phyloP scores from a whole-genome alignment of 2,888 invertebrate genomes.

The Drosophila pseudotalamancana region DNA sequence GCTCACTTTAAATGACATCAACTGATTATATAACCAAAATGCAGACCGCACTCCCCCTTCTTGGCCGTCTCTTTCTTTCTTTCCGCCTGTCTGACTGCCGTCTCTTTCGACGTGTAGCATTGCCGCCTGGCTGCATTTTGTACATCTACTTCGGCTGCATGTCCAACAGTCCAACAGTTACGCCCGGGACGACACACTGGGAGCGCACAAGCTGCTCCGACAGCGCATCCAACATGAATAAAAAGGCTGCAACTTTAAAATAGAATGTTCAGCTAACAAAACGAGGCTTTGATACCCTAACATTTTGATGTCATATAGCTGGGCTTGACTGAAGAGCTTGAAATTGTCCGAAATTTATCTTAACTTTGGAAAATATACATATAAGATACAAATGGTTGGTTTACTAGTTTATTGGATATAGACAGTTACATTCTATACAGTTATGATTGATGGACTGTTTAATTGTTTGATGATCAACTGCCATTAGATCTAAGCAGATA shows the following conservation, averaged over 20 bases:
- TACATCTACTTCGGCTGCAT: constrained; percentile 64
- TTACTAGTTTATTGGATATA: background rate
- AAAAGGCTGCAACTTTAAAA: background rate
- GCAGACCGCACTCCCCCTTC: background rate
- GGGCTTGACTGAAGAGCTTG: no score
- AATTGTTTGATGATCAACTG: background rate
- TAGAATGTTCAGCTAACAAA: background rate
- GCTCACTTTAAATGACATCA: constrained; percentile 34
- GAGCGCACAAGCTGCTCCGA: constrained; percentile 53
- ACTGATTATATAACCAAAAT: constrained; percentile 54
- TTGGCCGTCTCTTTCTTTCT: background rate
- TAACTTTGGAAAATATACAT: no score
- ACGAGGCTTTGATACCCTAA: constrained; percentile 7
- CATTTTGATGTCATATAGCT: background rate
- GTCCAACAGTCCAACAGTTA: constrained; percentile 59
- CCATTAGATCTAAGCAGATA: background rate
- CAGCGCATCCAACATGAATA: constrained; percentile 28
- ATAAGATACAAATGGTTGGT: no score
- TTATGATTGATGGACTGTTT: background rate
- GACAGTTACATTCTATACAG: background rate
- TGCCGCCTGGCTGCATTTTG: constrained; percentile 76
- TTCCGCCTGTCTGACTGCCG: background rate
- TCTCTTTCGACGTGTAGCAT: constrained; percentile 49
- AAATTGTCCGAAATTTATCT: no score
- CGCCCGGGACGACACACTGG: constrained; percentile 38